Percentiles rank a stretch among this genome's conserved stretches.
phyloP scores from a whole-genome alignment of 1,140 invertebrate species.

The Drosophila paulistorum region DNA sequence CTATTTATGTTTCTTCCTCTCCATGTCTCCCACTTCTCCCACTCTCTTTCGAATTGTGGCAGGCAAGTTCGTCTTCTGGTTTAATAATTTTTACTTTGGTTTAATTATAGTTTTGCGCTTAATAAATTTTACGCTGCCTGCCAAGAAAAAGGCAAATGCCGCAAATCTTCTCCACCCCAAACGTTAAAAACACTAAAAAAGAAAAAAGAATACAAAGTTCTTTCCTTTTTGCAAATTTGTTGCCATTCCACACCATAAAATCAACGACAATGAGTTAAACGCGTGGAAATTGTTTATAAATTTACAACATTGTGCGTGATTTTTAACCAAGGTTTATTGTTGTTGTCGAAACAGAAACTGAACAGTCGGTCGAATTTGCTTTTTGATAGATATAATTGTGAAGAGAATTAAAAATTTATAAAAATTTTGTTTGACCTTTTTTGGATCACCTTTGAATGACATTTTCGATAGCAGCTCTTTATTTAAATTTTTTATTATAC shows the following conservation, averaged over 20 bases:
- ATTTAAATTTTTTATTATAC: no score
- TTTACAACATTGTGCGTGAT: constrained; percentile 32
- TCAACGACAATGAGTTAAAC: constrained; percentile 20
- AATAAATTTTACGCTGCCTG: constrained; percentile 73
- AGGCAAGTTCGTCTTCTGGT: constrained; percentile 50
- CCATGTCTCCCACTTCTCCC: constrained; percentile 44
- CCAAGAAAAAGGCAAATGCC: constrained; percentile 32
- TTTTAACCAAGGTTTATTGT: background rate
- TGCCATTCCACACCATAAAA: constrained; percentile 32
- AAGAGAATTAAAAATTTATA: no score
- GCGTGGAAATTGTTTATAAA: constrained; percentile 51
- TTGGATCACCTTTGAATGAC: no score
- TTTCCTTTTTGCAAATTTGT: constrained; percentile 33
- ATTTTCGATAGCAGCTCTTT: no score
- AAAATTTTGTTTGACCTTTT: no score
- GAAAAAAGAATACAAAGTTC: constrained; percentile 1
- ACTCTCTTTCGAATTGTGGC: background rate
- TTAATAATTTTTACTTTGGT: constrained; percentile 81
- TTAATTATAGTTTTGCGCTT: constrained; percentile 82
- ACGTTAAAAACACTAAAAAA: background rate
- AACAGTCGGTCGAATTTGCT: no score
- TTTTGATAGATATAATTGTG: no score
- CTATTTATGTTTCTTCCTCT: constrained; percentile 5
- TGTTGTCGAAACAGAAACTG: no score
- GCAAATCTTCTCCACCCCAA: constrained; percentile 14